Evolutionary conservation across 2,888 invertebrate species (phyloP).

Genomic region (Phortica magna): DNA sequence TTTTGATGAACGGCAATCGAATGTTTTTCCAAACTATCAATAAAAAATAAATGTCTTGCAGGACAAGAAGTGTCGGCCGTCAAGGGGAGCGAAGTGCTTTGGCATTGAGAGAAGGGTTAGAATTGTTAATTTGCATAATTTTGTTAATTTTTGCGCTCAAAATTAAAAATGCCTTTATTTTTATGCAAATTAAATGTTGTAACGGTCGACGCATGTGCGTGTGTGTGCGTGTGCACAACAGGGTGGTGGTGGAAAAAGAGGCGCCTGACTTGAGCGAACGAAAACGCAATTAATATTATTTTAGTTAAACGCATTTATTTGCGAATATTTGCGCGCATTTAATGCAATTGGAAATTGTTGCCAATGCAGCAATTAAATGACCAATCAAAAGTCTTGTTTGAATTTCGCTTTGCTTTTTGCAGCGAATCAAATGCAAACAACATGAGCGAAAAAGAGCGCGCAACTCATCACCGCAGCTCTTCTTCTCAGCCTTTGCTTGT

Average conservation of each 20-base stretch:
- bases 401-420: not conserved
- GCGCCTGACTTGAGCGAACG: too few relatives aligned
- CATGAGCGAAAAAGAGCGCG: not conserved
- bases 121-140: not conserved
- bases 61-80: not conserved
- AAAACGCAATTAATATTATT: too few relatives aligned
- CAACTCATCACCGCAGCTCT: not conserved
- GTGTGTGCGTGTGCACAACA: not conserved
- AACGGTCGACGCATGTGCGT: not conserved
- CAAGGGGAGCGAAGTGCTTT: not conserved
- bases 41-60: not conserved
- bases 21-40: not conserved
- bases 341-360: not conserved
- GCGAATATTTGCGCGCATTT: not conserved
- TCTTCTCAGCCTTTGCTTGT: not conserved
- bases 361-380: not conserved
- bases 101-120: not conserved
- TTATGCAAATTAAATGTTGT: not conserved
- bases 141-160: not conserved
- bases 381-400: not conserved
- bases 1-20: not conserved
- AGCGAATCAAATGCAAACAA: not conserved
- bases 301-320: not conserved
- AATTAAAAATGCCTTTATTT: not conserved
- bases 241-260: not conserved